These are phyloP conservation scores for Delphinapterus leucas DNA, from an alignment of 2,113 vertebrate species.

Conservation along the genomic window DNA sequence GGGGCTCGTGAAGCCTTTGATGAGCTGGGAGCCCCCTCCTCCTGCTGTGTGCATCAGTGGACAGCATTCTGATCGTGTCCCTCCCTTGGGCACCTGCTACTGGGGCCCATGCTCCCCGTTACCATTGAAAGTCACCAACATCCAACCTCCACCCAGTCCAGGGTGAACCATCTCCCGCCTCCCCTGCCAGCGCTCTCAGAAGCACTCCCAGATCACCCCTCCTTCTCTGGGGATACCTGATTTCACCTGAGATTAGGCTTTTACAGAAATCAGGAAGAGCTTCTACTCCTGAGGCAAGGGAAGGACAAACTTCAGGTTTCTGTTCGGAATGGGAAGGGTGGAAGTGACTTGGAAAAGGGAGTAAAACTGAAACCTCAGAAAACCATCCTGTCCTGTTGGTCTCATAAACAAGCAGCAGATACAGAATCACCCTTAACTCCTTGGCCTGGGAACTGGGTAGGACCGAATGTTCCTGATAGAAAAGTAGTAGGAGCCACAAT, in stretches of 20 bases:
- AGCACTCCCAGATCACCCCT: not conserved
- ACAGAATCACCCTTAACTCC: not conserved
- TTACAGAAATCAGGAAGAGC: not conserved
- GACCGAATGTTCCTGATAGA: not conserved
- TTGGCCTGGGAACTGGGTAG: not conserved
- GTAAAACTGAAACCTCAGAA: not conserved
- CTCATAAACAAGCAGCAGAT: not conserved
- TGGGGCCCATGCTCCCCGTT: fast-evolving
- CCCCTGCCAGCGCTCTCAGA: too few species aligned
- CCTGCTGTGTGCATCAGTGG: too few species aligned
- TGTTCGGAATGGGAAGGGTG: not conserved
- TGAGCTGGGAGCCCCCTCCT: not conserved
- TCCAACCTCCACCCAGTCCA: not conserved
- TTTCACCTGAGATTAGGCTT: not conserved
- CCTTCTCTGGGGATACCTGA: not conserved
- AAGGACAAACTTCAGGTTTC: not conserved
- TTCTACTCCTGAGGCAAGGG: not conserved
- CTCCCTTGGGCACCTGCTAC: fast-evolving
- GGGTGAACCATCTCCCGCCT: too few species aligned
- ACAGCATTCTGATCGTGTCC: fast-evolving
- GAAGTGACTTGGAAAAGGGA: not conserved
- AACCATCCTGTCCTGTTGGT: not conserved
- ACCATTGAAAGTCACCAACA: not conserved
- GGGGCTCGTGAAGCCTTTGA: not conserved
- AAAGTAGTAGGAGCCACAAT: not conserved